Base-by-base conservation (phyloP, 2,797 vertebrate species). In the Lindbergichthys nudifrons region DNA sequence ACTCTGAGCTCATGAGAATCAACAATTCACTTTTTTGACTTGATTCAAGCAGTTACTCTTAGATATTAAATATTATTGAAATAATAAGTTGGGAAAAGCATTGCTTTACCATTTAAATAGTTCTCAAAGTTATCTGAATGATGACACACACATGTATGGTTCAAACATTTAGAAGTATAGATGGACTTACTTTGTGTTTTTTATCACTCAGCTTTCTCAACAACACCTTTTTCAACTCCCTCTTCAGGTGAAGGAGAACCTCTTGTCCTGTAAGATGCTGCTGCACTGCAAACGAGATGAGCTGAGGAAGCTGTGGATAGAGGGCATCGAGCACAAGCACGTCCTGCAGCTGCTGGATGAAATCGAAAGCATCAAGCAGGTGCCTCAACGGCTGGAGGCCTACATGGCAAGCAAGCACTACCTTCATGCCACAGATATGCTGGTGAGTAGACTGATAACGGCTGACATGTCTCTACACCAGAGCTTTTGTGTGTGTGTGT, bases 311-410 rank as follows among this genome's bases (percentile, higher is more conserved):
- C 92, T 99, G 77, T 99, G 98, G 98, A 99, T 99, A 12, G 98
- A 99, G 87, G 98, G 98, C 23, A 97, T 99, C 10, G 98, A 99
- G 79, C 98, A 99, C 90, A 99, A 99, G 83, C 97, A 99, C 0
- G 98, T 99, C 46, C 93, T 99, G 43, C 97, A 98, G 88, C 93
- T 99, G 65, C 93, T 99, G 91, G 98, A 99, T 30, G 97, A 99
- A 88, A 99, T 99, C 0, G 98, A 99, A 92, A 97, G 96, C 90
- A 99, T 99, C 90, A 99, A 99, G 86, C 98, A 99, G 70, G 97
- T 99, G 59, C 98, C 97, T 70, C 97, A 99, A 62, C 96, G 96
- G 45, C 92, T 99, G 91, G 97, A 97, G 66, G 91, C 96, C 79
- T 96, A 95, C 85, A 99, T 98, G 97, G 96, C 96, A 58, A 97